Evolutionary conservation across 2,888 invertebrate species (phyloP).

Genomic region (Andrena fulva): DNA sequence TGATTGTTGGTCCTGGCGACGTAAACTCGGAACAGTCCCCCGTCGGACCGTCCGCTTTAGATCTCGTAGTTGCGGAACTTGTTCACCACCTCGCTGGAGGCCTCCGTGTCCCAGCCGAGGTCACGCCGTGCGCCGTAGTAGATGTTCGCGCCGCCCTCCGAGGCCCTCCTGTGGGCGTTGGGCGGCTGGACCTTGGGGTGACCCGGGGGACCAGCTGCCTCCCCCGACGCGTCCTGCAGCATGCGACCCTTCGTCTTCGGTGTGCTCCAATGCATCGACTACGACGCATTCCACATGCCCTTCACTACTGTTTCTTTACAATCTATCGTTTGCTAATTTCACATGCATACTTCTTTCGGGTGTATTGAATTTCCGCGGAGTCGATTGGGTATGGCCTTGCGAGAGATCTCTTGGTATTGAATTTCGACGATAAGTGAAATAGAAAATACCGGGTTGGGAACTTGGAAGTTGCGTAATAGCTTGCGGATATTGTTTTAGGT

Average conservation of each 20-base stretch:
- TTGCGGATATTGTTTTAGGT: no score
- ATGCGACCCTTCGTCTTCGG: constrained; percentile 96
- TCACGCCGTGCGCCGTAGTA: constrained; percentile 86
- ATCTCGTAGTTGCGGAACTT: constrained; percentile 97
- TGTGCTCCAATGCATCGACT: constrained; percentile 97
- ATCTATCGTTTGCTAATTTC: no score
- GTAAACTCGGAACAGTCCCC: constrained; percentile 1
- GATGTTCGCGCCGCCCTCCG: constrained; percentile 94
- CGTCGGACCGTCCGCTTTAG: constrained; percentile 86
- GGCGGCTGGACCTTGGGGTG: constrained; percentile 87
- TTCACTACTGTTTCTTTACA: neutral
- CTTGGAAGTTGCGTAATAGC: no score
- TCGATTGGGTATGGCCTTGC: no score
- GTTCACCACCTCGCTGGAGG: constrained; percentile 92
- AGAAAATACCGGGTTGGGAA: no score
- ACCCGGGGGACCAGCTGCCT: constrained; percentile 85
- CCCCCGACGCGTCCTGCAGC: constrained; percentile 87
- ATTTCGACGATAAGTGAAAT: no score
- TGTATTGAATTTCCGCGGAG: no score
- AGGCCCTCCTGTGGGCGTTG: constrained; percentile 89
- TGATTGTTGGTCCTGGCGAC: constrained; percentile 45
- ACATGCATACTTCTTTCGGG: no score
- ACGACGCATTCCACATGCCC: constrained; percentile 61
- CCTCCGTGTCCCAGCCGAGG: constrained; percentile 90
- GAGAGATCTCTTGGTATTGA: neutral